Percentiles rank a stretch among this genome's conserved stretches.
Conservation (phyloP, 1,140 invertebrate species). For the Tetragnatha versicolor region DNA sequence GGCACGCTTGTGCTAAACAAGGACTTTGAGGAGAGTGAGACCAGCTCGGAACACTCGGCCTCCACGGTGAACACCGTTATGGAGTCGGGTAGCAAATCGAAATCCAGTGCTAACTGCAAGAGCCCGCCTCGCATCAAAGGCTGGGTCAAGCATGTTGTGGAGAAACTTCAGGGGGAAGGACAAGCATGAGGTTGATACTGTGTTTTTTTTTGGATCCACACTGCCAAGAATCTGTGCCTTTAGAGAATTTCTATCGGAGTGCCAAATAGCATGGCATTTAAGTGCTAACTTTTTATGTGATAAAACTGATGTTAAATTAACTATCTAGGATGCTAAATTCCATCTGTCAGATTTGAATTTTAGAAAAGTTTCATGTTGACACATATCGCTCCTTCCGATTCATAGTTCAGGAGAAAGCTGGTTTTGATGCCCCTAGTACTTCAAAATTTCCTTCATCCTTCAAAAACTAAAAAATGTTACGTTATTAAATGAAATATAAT, state of each 20-base stretch:
- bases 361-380: too few species aligned
- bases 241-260: conserved; percentile 18
- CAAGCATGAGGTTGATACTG: conserved; percentile 1
- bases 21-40: conserved; percentile 65
- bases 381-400: too few species aligned
- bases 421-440: too few species aligned
- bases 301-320: not conserved
- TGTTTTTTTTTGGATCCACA: not conserved
- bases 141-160: conserved; percentile 68
- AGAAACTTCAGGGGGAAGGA: conserved; percentile 65
- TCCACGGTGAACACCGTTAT: conserved; percentile 65
- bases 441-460: too few species aligned
- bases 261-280: conserved; percentile 40
- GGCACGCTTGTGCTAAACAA: conserved; percentile 57
- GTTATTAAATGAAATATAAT: too few species aligned
- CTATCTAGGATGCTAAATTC: not conserved
- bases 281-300: conserved; percentile 17
- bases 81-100: conserved; percentile 58
- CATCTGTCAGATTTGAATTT: too few species aligned
- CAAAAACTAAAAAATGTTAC: too few species aligned
- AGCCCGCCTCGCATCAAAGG: conserved; percentile 60
- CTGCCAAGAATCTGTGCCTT: conserved; percentile 47
- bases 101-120: conserved; percentile 55
- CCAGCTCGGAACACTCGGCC: conserved; percentile 65
- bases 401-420: too few species aligned